A percentile compares a stretch with the other conserved stretches of the same genome.
Conservation (phyloP, 2,113 vertebrate genomes). For the Onychostoma macrolepis region DNA sequence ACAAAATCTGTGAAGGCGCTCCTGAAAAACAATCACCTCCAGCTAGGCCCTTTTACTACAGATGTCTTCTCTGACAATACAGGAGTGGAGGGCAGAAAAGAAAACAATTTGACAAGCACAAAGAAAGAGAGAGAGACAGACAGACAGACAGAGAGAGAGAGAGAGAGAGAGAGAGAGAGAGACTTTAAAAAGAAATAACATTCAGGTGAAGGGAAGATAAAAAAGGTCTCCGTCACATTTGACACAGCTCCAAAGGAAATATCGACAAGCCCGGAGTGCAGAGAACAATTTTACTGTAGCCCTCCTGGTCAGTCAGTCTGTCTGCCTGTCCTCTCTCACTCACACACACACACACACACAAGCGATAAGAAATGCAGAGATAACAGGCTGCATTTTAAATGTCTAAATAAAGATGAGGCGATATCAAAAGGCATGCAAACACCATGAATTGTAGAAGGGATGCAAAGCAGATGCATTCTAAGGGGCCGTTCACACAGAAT, state of each 20-base stretch:
- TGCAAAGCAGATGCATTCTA: background rate
- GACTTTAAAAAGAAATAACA: background rate
- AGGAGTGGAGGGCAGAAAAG: conserved; percentile 48
- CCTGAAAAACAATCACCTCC: conserved; percentile 48
- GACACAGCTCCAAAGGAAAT: conserved; percentile 28
- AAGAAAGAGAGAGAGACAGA: background rate
- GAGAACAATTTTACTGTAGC: conserved; percentile 1
- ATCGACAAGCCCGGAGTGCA: background rate
- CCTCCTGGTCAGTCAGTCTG: background rate
- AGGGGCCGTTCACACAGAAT: background rate
- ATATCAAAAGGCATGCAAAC: background rate
- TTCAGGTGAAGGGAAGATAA: conserved; percentile 28
- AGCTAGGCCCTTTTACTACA: conserved; percentile 36
- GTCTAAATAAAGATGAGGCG: background rate
- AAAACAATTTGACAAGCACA: conserved; percentile 44
- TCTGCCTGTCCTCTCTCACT: background rate
- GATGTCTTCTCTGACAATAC: conserved; percentile 1
- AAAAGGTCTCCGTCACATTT: conserved; percentile 1
- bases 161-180: background rate
- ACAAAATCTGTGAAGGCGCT: conserved; percentile 36
- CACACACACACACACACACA: background rate
- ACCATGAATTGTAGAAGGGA: background rate
- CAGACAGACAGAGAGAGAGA: background rate
- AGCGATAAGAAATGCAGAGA: background rate
- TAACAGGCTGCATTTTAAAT: background rate